phyloP scores from a whole-genome alignment of 1,140 invertebrate species.

The Hydropsyche tenuis region DNA sequence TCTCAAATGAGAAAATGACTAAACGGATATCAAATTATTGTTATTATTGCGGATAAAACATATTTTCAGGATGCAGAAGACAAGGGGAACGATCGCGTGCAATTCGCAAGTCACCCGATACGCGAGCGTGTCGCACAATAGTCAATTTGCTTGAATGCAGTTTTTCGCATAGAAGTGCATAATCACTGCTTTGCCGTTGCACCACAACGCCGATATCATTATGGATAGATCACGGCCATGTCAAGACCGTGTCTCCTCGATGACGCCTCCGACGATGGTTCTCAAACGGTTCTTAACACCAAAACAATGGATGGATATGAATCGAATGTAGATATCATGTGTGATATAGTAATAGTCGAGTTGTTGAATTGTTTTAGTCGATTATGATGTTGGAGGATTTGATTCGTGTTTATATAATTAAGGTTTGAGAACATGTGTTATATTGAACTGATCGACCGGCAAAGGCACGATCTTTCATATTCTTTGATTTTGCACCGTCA shows the following conservation, averaged over 20 bases:
- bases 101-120: neutral
- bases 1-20: too few species aligned
- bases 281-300: constrained; percentile 11
- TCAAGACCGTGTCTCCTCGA: constrained; percentile 26
- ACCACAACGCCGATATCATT: constrained; percentile 14
- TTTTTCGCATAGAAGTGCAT: constrained; percentile 29
- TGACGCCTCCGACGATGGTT: neutral
- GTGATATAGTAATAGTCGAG: too few species aligned
- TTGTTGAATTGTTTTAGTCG: too few species aligned
- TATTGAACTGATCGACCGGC: constrained; percentile 23
- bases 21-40: too few species aligned
- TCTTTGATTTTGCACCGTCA: constrained; percentile 32
- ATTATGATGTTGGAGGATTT: neutral
- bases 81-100: too few species aligned
- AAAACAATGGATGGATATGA: too few species aligned
- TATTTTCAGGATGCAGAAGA: too few species aligned
- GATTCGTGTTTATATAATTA: neutral
- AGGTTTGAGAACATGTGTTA: constrained; percentile 22
- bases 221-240: constrained; percentile 41
- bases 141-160: constrained; percentile 23
- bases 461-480: constrained; percentile 37
- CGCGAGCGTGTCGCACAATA: constrained; percentile 10
- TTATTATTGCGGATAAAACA: too few species aligned
- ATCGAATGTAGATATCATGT: too few species aligned
- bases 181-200: neutral